Evolutionary conservation across 2,113 vertebrate species (phyloP).

Genomic region (Bostrychus sinensis): DNA sequence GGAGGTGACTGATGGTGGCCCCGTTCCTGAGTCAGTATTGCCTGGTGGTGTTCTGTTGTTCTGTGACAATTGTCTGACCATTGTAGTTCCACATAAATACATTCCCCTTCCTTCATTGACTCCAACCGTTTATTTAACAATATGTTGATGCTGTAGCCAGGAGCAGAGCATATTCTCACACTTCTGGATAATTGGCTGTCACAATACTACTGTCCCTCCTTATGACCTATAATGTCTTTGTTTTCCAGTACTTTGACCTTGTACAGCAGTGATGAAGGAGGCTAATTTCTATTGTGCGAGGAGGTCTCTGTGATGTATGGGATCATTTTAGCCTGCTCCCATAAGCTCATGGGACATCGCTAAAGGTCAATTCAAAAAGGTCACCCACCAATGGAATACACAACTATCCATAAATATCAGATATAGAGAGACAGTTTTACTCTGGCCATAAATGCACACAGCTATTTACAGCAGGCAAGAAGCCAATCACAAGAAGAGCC

Average conservation of each 20-base stretch:
- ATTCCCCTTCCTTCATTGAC: no score
- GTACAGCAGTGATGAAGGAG: constrained; percentile 55
- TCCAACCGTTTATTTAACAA: no score
- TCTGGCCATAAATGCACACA: neutral
- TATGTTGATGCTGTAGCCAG: constrained; percentile 16
- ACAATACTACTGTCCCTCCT: constrained; percentile 28
- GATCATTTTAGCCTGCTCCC: constrained; percentile 39
- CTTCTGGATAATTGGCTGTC: constrained; percentile 61
- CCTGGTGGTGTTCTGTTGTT: no score
- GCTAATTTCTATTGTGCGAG: constrained; percentile 46
- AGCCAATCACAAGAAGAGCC: neutral
- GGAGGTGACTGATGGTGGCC: no score
- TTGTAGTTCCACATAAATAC: no score
- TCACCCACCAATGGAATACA: constrained; percentile 31
- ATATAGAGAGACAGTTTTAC: neutral
- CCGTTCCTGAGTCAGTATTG: no score
- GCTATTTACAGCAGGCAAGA: neutral
- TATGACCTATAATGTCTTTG: constrained; percentile 43
- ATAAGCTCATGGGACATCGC: constrained; percentile 37
- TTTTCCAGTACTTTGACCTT: constrained; percentile 57
- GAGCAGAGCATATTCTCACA: constrained; percentile 21
- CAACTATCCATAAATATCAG: constrained; percentile 35
- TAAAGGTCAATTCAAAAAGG: constrained; percentile 61
- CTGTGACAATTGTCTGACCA: no score
- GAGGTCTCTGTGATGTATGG: constrained; percentile 47